phyloP scores from a whole-genome alignment of 2,888 invertebrate species.

The Mystacides longicornis region DNA sequence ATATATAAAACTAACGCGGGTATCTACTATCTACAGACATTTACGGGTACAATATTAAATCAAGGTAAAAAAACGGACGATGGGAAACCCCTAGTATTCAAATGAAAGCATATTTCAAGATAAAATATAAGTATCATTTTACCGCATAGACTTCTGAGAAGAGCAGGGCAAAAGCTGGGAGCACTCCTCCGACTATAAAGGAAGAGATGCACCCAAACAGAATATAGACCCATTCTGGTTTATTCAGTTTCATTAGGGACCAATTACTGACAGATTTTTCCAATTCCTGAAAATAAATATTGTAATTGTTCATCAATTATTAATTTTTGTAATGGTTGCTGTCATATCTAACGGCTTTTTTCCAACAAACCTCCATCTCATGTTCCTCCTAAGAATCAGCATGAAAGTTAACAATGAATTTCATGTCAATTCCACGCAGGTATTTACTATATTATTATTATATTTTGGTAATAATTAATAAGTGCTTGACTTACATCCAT shows the following conservation, averaged over 20 bases:
- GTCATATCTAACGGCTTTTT: too few species aligned
- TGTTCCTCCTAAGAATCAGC: too few species aligned
- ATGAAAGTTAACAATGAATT: too few species aligned
- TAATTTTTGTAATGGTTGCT: too few species aligned
- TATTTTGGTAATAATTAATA: too few species aligned
- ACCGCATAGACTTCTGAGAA: conserved; percentile 61
- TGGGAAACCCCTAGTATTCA: too few species aligned
- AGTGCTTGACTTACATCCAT: conserved; percentile 30
- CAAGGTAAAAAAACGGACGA: not conserved
- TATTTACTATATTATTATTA: too few species aligned
- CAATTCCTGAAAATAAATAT: conserved; percentile 30
- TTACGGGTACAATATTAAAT: not conserved
- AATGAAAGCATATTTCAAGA: not conserved
- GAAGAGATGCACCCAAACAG: conserved; percentile 51
- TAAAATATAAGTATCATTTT: conserved; percentile 27
- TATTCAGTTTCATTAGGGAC: conserved; percentile 52
- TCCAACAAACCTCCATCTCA: too few species aligned
- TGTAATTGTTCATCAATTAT: too few species aligned
- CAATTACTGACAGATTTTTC: conserved; percentile 36
- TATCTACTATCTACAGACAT: not conserved
- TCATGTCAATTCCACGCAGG: too few species aligned
- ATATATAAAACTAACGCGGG: too few species aligned
- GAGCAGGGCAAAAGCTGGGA: conserved; percentile 59
- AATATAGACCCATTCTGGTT: conserved; percentile 56
- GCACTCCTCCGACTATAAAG: conserved; percentile 56